Evolutionary conservation across 2,797 vertebrate species (phyloP).

Genomic region (Peromyscus nudipes): DNA sequence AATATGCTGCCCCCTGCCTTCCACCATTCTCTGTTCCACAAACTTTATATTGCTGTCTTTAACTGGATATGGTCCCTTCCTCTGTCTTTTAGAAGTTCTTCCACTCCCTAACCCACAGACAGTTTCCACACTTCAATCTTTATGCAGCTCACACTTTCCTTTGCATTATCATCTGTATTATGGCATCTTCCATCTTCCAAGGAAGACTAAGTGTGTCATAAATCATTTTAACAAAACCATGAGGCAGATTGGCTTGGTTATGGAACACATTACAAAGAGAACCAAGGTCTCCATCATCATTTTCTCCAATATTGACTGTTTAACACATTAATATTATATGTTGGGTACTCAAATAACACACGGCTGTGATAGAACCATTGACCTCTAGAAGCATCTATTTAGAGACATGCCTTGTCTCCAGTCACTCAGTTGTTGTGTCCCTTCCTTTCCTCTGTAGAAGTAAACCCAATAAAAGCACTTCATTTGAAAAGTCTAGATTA

Average conservation of each 20-base stretch:
- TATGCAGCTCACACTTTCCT: constrained; percentile 14
- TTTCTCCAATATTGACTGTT: constrained; percentile 65
- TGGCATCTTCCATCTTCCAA: constrained; percentile 62
- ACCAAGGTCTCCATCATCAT: constrained; percentile 68
- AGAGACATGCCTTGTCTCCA: constrained; percentile 16
- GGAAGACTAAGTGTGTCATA: constrained; percentile 67
- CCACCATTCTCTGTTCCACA: neutral
- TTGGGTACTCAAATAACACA: constrained; percentile 49
- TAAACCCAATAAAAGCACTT: constrained; percentile 10
- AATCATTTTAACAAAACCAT: constrained; percentile 69
- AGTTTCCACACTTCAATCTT: neutral
- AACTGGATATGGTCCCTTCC: neutral
- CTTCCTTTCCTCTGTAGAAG: neutral
- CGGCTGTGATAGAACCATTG: neutral
- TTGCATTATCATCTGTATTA: constrained; percentile 18
- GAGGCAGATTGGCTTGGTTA: constrained; percentile 69
- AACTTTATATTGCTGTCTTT: neutral
- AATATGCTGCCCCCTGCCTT: neutral
- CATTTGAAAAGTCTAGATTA: constrained; percentile 11
- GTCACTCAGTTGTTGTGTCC: neutral
- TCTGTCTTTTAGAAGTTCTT: neutral
- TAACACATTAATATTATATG: constrained; percentile 65
- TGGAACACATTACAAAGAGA: constrained; percentile 64
- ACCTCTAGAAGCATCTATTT: constrained; percentile 58
- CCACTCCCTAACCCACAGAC: neutral